Evolutionary conservation across 2,113 vertebrate genomes (phyloP).

Genomic region (Rostratula benghalensis): DNA sequence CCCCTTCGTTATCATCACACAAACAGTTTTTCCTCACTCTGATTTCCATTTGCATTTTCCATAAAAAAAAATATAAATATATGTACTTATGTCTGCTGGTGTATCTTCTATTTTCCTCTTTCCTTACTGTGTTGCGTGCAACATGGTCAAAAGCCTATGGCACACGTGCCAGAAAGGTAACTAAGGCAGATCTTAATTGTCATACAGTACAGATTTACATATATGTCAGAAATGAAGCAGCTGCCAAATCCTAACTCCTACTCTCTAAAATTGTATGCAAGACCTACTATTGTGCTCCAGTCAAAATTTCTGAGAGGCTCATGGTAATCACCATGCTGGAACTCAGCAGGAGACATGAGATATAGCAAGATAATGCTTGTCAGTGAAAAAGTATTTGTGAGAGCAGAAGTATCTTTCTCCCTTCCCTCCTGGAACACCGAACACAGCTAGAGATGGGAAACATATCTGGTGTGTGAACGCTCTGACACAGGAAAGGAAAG

Average conservation of each 20-base stretch:
- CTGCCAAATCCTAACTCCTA: conserved; percentile 47
- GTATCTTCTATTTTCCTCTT: neutral
- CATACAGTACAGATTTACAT: conserved; percentile 11
- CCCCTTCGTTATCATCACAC: neutral
- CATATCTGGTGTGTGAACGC: rapidly evolving
- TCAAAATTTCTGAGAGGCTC: neutral
- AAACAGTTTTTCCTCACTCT: neutral
- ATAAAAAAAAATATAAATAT: neutral
- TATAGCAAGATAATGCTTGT: neutral
- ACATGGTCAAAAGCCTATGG: neutral
- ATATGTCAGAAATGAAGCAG: neutral
- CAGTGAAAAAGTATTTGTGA: neutral
- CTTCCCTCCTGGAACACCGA: neutral
- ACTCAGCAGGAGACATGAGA: neutral
- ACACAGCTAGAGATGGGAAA: neutral
- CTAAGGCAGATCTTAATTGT: neutral
- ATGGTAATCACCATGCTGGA: neutral
- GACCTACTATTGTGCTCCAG: conserved; percentile 1
- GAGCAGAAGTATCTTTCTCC: neutral
- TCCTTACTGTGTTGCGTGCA: neutral
- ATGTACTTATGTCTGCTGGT: neutral
- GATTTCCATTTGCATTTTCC: neutral
- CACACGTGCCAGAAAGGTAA: neutral
- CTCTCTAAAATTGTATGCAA: conserved; percentile 17
- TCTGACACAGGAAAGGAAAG: neutral